phyloP scores from a whole-genome alignment of 2,797 vertebrate genomes.

The Acipenser transmontanus region DNA sequence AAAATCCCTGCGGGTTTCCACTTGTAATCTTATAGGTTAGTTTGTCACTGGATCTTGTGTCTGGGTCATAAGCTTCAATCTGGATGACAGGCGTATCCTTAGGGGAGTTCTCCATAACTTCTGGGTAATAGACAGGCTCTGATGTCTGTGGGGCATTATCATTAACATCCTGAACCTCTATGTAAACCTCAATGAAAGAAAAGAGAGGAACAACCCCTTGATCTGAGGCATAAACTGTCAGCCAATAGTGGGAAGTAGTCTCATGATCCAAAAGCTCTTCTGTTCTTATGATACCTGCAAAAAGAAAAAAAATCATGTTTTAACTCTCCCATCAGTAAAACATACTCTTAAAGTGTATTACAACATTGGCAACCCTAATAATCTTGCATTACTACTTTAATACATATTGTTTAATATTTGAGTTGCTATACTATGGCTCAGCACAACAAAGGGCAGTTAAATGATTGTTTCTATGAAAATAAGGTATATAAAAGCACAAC shows the following conservation, averaged over 20 bases:
- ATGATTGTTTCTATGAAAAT: too few relatives aligned
- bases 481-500: too few relatives aligned
- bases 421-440: too few relatives aligned
- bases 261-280: conserved; percentile 84
- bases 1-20: conserved; percentile 96
- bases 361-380: too few relatives aligned
- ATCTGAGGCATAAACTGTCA: conserved; percentile 88
- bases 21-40: conserved; percentile 88
- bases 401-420: too few relatives aligned
- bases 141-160: conserved; percentile 91
- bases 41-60: conserved; percentile 78
- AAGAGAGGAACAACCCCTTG: conserved; percentile 84
- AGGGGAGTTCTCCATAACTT: conserved; percentile 86
- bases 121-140: conserved; percentile 89
- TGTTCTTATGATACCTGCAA: conserved; percentile 80
- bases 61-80: conserved; percentile 86
- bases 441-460: too few relatives aligned
- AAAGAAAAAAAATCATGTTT: conserved; percentile 21
- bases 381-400: too few relatives aligned
- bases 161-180: conserved; percentile 90
- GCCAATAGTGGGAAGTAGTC: conserved; percentile 87
- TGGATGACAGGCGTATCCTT: conserved; percentile 88
- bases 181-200: conserved; percentile 85
- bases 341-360: too few relatives aligned
- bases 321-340: background rate